phyloP scores from a whole-genome alignment of 2,888 invertebrate genomes.

The Zhengitettix transpicula region DNA sequence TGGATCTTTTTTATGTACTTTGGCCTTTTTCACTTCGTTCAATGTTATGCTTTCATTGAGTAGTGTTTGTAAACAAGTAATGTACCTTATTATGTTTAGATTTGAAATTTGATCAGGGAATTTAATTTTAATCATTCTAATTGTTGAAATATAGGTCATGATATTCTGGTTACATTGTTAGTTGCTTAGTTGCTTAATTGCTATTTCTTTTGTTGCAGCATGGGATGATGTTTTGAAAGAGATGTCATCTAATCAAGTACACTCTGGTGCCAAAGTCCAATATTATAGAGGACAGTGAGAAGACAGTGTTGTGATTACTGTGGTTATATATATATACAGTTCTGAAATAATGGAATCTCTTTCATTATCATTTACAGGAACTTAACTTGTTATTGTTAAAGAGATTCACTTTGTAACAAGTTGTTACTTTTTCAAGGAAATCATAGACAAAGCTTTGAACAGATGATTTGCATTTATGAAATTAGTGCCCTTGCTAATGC shows the following conservation, averaged over 20 bases:
- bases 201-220: constrained; percentile 33
- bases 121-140: too few species aligned
- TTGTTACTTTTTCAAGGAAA: too few species aligned
- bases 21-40: too few species aligned
- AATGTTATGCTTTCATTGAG: too few species aligned
- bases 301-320: background rate
- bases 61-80: too few species aligned
- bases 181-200: too few species aligned
- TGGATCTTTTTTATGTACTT: too few species aligned
- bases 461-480: background rate
- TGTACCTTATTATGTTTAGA: too few species aligned
- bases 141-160: too few species aligned
- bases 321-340: background rate
- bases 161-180: too few species aligned
- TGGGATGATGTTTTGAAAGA: constrained; percentile 51
- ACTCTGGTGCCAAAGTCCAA: constrained; percentile 33
- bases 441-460: background rate
- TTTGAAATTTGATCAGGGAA: too few species aligned
- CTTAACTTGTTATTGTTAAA: background rate
- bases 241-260: constrained; percentile 18
- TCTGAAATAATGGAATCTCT: background rate
- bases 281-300: constrained; percentile 38
- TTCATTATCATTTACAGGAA: background rate
- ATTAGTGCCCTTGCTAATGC: background rate
- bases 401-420: too few species aligned